phyloP scores from a whole-genome alignment of 2,113 vertebrate species.

The Lepus timidus region DNA sequence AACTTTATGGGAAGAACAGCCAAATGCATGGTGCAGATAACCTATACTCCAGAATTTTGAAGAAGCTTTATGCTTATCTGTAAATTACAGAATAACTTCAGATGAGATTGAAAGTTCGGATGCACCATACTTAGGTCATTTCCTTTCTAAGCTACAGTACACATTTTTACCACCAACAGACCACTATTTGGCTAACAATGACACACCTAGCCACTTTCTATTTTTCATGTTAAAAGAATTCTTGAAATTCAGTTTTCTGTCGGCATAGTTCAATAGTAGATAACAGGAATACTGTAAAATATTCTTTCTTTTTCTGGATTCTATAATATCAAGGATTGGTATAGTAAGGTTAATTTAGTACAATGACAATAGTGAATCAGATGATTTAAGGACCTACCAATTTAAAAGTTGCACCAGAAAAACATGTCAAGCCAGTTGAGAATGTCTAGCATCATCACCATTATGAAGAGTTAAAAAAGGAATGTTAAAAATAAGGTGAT shows the following conservation, averaged over 20 bases:
- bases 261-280: neutral
- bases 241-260: conserved; percentile 22
- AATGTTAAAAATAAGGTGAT: neutral
- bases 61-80: neutral
- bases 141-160: neutral
- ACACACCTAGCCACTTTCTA: neutral
- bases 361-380: neutral
- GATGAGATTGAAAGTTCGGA: neutral
- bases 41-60: neutral
- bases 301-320: neutral
- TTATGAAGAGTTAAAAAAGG: neutral
- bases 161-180: neutral
- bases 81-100: neutral
- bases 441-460: neutral
- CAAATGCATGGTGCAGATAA: conserved; percentile 15
- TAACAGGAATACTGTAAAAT: neutral
- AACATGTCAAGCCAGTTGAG: conserved; percentile 9
- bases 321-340: neutral
- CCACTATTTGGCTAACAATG: neutral
- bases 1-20: neutral
- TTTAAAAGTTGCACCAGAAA: conserved; percentile 45
- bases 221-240: neutral
- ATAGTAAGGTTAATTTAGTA: neutral
- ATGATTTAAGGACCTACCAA: neutral
- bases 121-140: neutral